Conservation (phyloP, 2,888 invertebrate genomes). For the Argyresthia goedartella region DNA sequence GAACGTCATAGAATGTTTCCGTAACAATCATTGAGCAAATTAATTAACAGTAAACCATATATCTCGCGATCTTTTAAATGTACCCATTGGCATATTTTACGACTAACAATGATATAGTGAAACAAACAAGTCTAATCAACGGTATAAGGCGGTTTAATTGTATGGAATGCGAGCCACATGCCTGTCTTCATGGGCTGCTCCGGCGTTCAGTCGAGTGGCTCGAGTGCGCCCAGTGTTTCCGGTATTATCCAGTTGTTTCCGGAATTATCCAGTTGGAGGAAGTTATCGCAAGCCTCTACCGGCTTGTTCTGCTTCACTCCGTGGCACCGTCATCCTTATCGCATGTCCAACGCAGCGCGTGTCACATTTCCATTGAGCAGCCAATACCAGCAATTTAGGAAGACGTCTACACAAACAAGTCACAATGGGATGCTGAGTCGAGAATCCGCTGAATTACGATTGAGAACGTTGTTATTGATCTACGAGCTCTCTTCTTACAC, state of each 20-base stretch:
- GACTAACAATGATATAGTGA: not conserved
- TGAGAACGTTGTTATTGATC: too few species aligned
- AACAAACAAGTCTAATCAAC: slow-evolving; percentile 12
- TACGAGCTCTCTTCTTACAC: too few species aligned
- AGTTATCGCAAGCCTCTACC: slow-evolving; percentile 21
- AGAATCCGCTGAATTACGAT: too few species aligned
- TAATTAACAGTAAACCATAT: too few species aligned
- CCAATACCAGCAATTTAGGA: not conserved
- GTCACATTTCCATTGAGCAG: not conserved
- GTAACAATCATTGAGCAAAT: too few species aligned
- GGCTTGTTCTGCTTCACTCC: not conserved
- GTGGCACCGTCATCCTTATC: slow-evolving; percentile 22
- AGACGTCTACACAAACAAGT: too few species aligned
- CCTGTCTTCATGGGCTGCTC: not conserved
- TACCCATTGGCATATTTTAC: not conserved
- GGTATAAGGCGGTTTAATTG: slow-evolving; percentile 38
- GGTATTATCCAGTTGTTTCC: slow-evolving; percentile 15
- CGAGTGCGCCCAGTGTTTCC: too few species aligned
- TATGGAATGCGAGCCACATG: slow-evolving; percentile 35
- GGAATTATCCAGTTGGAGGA: slow-evolving; percentile 44
- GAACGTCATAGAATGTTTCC: too few species aligned
- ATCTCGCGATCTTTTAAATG: slow-evolving; percentile 2
- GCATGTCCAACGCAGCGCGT: slow-evolving; percentile 1
- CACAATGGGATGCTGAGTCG: too few species aligned
- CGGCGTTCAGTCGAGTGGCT: slow-evolving; percentile 10